Percentiles rank a stretch among this genome's conserved stretches.
Evolutionary conservation across 2,797 vertebrate species (phyloP).

Genomic region (Echiichthys vipera): DNA sequence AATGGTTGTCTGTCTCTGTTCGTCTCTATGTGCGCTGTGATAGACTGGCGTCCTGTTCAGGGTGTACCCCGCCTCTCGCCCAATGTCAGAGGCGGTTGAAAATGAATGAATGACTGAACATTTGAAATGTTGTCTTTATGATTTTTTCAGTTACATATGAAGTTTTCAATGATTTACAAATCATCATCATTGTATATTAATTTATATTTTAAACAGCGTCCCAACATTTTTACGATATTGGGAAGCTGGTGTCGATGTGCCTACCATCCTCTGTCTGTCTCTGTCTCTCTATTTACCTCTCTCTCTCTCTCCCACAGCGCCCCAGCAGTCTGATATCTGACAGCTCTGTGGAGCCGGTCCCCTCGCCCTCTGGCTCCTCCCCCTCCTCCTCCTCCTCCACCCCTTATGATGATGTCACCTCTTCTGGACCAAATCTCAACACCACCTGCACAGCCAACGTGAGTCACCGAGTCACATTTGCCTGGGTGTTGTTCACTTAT

Average conservation of each 20-base stretch:
- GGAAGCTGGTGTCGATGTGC: not conserved
- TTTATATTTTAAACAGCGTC: no score
- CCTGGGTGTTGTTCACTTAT: not conserved
- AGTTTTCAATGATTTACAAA: no score
- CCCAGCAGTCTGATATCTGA: slow-evolving; percentile 86
- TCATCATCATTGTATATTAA: no score
- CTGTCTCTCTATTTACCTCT: slow-evolving; percentile 7
- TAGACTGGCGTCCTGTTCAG: no score
- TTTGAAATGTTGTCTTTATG: no score
- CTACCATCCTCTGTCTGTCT: slow-evolving; percentile 11
- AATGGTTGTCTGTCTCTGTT: no score
- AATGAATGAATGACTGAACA: no score
- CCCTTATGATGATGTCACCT: slow-evolving; percentile 73
- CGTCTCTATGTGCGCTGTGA: no score
- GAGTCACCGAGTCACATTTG: slow-evolving; percentile 24
- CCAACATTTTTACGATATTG: no score
- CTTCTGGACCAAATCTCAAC: slow-evolving; percentile 68
- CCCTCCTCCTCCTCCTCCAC: slow-evolving; percentile 66
- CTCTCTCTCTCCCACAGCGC: slow-evolving; percentile 67
- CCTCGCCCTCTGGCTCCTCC: slow-evolving; percentile 82
- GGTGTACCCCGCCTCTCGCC: no score
- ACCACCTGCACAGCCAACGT: slow-evolving; percentile 78
- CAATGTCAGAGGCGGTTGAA: no score
- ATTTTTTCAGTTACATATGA: no score
- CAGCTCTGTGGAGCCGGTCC: slow-evolving; percentile 86